phyloP scores from a whole-genome alignment of 64 coral and sea anemone species.

The Catalaphyllia jardinei region DNA sequence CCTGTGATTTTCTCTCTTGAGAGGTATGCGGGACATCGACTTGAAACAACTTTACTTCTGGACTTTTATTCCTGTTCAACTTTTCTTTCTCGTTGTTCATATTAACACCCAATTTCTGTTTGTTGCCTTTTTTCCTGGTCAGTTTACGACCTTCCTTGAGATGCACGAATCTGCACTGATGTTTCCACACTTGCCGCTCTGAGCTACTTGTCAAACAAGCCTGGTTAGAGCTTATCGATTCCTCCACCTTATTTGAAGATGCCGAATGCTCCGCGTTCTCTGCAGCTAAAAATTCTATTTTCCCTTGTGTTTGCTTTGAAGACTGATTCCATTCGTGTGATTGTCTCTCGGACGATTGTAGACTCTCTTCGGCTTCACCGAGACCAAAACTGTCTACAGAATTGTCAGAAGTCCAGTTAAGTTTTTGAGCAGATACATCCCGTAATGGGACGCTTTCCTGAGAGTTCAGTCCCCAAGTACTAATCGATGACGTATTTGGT shows the following conservation, averaged over 20 bases:
- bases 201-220: not conserved
- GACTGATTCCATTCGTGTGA: not conserved
- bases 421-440: not conserved
- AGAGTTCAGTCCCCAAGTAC: not conserved
- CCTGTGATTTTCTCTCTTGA: slow-evolving; percentile 18
- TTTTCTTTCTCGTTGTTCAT: not conserved
- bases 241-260: not conserved
- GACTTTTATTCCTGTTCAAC: not conserved
- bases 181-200: not conserved
- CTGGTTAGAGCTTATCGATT: not conserved
- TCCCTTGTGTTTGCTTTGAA: no score
- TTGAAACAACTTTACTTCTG: not conserved
- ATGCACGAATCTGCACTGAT: slow-evolving; percentile 1
- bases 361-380: not conserved
- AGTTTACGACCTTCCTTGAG: not conserved
- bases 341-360: not conserved
- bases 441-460: not conserved
- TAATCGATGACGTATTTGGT: not conserved
- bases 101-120: not conserved
- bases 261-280: not conserved
- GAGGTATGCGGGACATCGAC: not conserved
- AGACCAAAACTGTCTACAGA: not conserved
- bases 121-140: not conserved
- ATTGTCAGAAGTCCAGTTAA: not conserved
- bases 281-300: no score